These are phyloP conservation scores for Leucophenga varia DNA, from an alignment of 1,140 invertebrate genomes.

Conservation along the genomic window DNA sequence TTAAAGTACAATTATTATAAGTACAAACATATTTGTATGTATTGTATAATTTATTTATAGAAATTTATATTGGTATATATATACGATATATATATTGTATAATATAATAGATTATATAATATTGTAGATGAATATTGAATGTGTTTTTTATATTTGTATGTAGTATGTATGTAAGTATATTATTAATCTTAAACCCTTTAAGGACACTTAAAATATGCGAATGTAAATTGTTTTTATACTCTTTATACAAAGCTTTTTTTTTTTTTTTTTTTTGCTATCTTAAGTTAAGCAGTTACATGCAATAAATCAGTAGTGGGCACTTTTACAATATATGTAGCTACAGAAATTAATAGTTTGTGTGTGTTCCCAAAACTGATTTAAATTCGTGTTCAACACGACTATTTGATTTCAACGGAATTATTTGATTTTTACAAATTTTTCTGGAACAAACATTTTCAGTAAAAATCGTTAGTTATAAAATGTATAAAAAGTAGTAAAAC, in stretches of 20 bases:
- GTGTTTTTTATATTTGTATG: background rate
- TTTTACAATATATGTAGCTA: background rate
- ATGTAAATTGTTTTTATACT: background rate
- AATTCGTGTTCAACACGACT: too few relatives aligned
- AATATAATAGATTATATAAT: background rate
- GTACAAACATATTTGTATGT: too few relatives aligned
- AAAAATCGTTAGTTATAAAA: too few relatives aligned
- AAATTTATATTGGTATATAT: background rate
- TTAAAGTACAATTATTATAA: background rate
- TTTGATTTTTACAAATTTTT: too few relatives aligned
- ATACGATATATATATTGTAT: background rate
- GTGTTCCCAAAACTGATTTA: too few relatives aligned
- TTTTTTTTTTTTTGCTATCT: too few relatives aligned
- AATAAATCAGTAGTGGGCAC: background rate
- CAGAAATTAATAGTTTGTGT: slow-evolving; percentile 4
- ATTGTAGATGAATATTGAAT: background rate
- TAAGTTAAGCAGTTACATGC: slow-evolving; percentile 1
- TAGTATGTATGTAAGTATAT: background rate
- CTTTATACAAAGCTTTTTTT: too few relatives aligned
- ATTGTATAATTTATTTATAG: background rate
- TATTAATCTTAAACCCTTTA: slow-evolving; percentile 1
- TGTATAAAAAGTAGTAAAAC: too few relatives aligned
- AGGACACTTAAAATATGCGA: slow-evolving; percentile 5
- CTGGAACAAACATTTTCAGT: too few relatives aligned
- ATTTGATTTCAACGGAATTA: too few relatives aligned